phyloP scores from a whole-genome alignment of 2,113 vertebrate genomes.

The Trogon melanurus region DNA sequence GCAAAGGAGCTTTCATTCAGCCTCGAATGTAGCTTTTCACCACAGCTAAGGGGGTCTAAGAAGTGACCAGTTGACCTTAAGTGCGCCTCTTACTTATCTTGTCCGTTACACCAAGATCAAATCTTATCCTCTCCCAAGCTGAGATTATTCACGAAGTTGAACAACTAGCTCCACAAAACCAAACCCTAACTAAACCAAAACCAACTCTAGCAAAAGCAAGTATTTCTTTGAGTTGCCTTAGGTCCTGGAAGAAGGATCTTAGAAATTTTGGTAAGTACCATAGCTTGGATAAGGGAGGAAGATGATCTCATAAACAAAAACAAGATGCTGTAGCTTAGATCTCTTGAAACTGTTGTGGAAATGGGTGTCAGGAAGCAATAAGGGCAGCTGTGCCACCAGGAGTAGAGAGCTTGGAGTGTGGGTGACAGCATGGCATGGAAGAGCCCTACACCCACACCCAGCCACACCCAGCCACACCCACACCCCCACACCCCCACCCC shows the following conservation, averaged over 20 bases:
- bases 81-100: background rate
- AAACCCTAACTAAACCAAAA: background rate
- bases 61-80: background rate
- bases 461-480: no score
- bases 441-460: no score
- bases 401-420: fast-evolving
- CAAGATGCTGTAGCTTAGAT: fast-evolving
- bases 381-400: fast-evolving
- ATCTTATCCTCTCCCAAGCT: background rate
- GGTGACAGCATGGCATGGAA: background rate
- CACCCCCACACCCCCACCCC: background rate
- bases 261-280: background rate
- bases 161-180: background rate
- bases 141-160: background rate
- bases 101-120: background rate
- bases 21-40: background rate
- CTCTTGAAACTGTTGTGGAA: background rate
- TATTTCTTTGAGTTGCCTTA: background rate
- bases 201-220: fast-evolving
- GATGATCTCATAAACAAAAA: background rate
- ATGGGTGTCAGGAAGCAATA: background rate
- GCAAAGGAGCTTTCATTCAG: background rate
- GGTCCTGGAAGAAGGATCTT: background rate
- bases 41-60: background rate
- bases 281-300: background rate